Evolutionary conservation across 2,113 vertebrate genomes (phyloP), one percentile per base, ranked within the genome.

Genomic region (Spea multiplicata): DNA sequence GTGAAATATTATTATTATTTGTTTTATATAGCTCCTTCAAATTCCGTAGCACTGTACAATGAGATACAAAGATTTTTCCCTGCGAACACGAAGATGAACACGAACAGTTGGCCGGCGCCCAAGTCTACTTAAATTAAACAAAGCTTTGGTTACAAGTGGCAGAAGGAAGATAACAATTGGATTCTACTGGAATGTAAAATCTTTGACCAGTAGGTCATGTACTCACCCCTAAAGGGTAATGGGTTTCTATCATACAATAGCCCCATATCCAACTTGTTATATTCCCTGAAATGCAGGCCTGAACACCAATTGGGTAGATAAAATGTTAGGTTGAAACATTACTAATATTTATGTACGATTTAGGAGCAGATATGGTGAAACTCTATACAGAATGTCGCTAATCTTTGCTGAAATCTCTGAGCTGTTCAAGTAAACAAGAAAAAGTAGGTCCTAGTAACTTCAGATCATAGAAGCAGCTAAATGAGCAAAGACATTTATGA

Each of bases 241-340:
- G 71, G 71, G 73, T 80, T 80, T 80, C 78, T 80, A 74, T 80
- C 52, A 80, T 45, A 68, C 70, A 80, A 80, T 73, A 71, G 78
- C 71, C 71, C 52, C 53, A 66, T 80, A 74, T 74, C 71, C 64
- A 74, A 74, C 78, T 80, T 74, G n/a, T 68, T 68, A 68, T 50
- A 74, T 80, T 30, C 71, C 46, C 44, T 68, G 78, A 59, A 80
- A 64, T 3, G 68, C 67, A 64, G 47, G 64, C 65, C 52, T 46
- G 69, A 64, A 62, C 71, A 62, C 71, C 66, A 73, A 66, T 59
- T 46, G 49, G 62, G 44, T 65, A 65, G 61, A 80, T 73, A 68
- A 80, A 80, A 74, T 73, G 71, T 74, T 68, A 74, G 8, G 71
- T 72, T 74, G 78, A 68, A 74, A 80, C 62, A 73, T 68, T 62